Conservation (phyloP, 2,888 invertebrate genomes). For the Elgonia sp. region DNA sequence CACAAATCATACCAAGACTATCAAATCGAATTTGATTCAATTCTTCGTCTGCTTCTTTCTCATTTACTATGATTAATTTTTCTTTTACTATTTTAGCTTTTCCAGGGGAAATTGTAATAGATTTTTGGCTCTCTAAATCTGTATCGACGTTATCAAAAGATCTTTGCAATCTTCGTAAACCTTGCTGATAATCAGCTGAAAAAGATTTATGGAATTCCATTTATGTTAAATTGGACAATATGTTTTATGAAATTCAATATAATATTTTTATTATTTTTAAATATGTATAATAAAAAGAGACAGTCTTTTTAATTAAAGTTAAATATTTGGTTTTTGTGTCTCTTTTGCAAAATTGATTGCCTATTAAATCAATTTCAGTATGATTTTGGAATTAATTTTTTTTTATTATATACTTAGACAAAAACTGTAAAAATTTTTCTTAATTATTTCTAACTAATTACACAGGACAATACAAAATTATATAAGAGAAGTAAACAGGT, state of each 20-base stretch:
- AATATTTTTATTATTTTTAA: neutral
- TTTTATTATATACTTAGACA: no score
- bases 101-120: neutral
- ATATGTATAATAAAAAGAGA: neutral
- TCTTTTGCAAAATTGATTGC: no score
- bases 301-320: neutral
- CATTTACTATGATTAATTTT: constrained; percentile 11
- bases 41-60: neutral
- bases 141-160: neutral
- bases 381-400: no score
- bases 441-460: no score
- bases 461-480: no score
- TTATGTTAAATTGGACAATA: neutral
- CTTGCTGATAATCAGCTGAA: constrained; percentile 17
- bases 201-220: neutral
- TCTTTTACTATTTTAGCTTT: neutral
- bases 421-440: no score
- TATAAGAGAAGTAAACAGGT: no score
- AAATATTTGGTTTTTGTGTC: neutral
- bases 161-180: neutral
- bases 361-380: no score
- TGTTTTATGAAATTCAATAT: neutral
- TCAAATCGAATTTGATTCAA: constrained; percentile 8
- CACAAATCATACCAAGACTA: neutral
- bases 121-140: constrained; percentile 12